Percentiles rank a stretch among this genome's conserved stretches.
phyloP scores from a whole-genome alignment of 2,888 invertebrate species.

The Lymantria dispar region DNA sequence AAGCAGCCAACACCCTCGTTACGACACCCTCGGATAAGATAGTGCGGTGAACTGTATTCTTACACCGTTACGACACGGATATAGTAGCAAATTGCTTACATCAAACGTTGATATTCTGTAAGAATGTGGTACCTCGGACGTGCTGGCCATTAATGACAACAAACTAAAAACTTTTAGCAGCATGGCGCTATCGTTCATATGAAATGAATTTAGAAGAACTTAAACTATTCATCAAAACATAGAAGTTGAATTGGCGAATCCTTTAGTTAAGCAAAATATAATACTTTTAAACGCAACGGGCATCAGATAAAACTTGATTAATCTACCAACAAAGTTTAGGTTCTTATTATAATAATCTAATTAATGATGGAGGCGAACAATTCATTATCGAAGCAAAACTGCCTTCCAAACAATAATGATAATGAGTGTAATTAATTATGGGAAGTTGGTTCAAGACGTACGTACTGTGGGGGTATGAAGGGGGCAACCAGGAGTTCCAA shows the following conservation, averaged over 20 bases:
- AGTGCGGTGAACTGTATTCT: too few species aligned
- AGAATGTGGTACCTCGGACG: too few species aligned
- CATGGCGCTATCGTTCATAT: too few species aligned
- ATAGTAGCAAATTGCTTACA: too few species aligned
- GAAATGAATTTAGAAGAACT: too few species aligned
- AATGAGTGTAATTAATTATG: constrained; percentile 83
- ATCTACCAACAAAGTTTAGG: constrained; percentile 72
- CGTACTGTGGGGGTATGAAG: constrained; percentile 59
- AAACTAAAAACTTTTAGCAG: too few species aligned
- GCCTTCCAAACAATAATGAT: constrained; percentile 82
- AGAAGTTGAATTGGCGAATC: constrained; percentile 25
- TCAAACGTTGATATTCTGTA: too few species aligned
- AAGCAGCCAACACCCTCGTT: too few species aligned
- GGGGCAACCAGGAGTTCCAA: constrained; percentile 28
- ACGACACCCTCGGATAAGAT: too few species aligned
- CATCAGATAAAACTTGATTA: constrained; percentile 80
- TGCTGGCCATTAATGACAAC: too few species aligned
- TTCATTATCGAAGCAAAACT: constrained; percentile 82
- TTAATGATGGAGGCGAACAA: constrained; percentile 80
- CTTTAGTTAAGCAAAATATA: constrained; percentile 30
- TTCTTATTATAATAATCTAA: constrained; percentile 83
- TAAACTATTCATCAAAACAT: constrained; percentile 27
- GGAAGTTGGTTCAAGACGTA: constrained; percentile 80
- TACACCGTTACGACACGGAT: too few species aligned
- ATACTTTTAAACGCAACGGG: constrained; percentile 55